Evolutionary conservation across 2,888 invertebrate genomes (phyloP), one percentile per base, ranked within the genome.

Genomic region (Meghimatium bilineatum): DNA sequence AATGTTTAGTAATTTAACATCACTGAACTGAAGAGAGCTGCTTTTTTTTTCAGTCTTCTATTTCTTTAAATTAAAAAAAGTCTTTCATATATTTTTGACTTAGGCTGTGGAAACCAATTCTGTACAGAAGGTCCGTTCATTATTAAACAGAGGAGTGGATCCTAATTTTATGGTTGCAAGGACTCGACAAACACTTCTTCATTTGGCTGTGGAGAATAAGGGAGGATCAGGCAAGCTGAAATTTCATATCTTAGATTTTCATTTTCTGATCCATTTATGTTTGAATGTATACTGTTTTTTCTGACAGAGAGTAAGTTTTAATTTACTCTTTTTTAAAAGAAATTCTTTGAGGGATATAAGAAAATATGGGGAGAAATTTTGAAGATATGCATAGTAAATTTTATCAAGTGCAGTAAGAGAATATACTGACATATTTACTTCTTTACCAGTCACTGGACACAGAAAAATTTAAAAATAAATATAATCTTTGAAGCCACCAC

Each of bases 81-180:
- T n/a, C n/a, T n/a, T 29, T 63, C 26, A 63, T 63, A 2, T 52
- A 23, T 76, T 23, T 17, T 49, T 74, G 36, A 56, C 36, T 2
- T 44, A 82, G 82, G 82, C 82, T 66, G 49, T 82, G 26, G 71
- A 75, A 36, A 29, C 6, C n/a, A 75, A 82, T 44, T 82, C 82
- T 44, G 49, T 82, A 10, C 75, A 82, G 66, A 75, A 66, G 32
- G 36, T 82, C 34, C 74, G 75, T 8, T 72, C 75, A 20, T 38
- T 75, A 44, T 52, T 82, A 32, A 82, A 82, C 67, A 82, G 67
- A 32, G 82, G 82, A 60, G 82, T 82, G 1, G 82, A 82, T 49
- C 82, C 82, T n/a, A 82, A 82, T 34, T 82, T 82, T 34, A 23
- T 75, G 10, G 8, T 56, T 1, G 32, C 75, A 63, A 26, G 74